Conservation (phyloP, 2,888 invertebrate species). For the Laspeyria flexula region DNA sequence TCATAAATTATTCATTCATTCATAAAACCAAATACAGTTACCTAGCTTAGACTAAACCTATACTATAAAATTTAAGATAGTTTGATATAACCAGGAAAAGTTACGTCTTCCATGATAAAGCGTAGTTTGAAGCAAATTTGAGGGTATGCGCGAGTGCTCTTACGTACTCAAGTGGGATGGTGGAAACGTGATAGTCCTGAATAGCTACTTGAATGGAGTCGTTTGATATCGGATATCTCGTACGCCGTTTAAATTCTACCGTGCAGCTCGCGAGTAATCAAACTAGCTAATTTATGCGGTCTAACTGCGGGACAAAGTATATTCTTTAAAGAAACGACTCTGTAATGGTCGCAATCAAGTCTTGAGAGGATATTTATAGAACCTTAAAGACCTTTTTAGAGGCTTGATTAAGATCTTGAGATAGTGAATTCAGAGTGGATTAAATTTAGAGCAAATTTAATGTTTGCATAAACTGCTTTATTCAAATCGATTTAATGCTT, state of each 20-base stretch:
- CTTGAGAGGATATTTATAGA: conserved; percentile 38
- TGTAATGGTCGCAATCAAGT: conserved; percentile 43
- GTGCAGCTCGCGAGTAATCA: conserved; percentile 48
- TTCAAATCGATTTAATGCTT: not conserved
- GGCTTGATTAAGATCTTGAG: conserved; percentile 20
- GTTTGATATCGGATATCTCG: conserved; percentile 66
- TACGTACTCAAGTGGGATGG: conserved; percentile 60
- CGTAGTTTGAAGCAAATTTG: conserved; percentile 67
- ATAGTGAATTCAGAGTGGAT: conserved; percentile 14
- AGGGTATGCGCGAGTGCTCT: conserved; percentile 71
- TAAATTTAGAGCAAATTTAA: not conserved
- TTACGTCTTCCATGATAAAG: conserved; percentile 59
- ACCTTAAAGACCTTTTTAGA: conserved; percentile 11
- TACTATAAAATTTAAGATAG: no score
- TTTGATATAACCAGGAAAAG: conserved; percentile 49
- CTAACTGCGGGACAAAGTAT: conserved; percentile 37
- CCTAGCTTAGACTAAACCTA: no score
- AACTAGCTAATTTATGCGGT: conserved; percentile 49
- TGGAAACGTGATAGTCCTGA: conserved; percentile 75
- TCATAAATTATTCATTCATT: no score
- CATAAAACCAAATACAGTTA: no score
- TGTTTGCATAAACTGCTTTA: not conserved
- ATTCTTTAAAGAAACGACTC: conserved; percentile 49
- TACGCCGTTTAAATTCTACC: conserved; percentile 47
- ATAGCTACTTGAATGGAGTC: conserved; percentile 57